Conservation (phyloP, 2,888 invertebrate genomes). For the Gymnosoma rotundatum region DNA sequence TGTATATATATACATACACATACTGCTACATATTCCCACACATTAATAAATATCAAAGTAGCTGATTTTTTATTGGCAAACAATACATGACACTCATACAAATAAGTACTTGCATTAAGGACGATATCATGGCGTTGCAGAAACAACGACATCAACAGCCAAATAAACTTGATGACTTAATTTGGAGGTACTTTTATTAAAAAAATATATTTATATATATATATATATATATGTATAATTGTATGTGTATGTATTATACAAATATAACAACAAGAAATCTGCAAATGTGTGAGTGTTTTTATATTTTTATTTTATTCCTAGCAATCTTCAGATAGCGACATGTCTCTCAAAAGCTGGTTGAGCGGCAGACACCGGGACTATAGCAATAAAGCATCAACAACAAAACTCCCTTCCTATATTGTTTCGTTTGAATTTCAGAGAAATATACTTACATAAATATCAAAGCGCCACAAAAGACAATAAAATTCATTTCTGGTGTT, state of each 20-base stretch:
- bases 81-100: slow-evolving; percentile 33
- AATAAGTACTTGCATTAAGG: slow-evolving; percentile 14
- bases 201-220: slow-evolving; percentile 1
- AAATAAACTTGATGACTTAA: slow-evolving; percentile 71
- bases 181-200: slow-evolving; percentile 65
- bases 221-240: no score
- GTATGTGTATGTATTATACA: slow-evolving; percentile 18
- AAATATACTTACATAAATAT: slow-evolving; percentile 38
- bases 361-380: slow-evolving; percentile 18
- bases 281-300: slow-evolving; percentile 1
- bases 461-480: slow-evolving; percentile 68
- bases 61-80: slow-evolving; percentile 65
- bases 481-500: slow-evolving; percentile 70
- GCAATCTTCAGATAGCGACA: slow-evolving; percentile 38
- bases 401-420: slow-evolving; percentile 7
- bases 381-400: slow-evolving; percentile 24
- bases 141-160: slow-evolving; percentile 16
- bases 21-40: background rate
- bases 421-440: background rate
- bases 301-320: slow-evolving; percentile 7
- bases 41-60: slow-evolving; percentile 48
- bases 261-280: slow-evolving; percentile 22
- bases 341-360: slow-evolving; percentile 44
- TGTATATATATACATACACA: background rate
- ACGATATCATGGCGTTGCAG: slow-evolving; percentile 24